Evolutionary conservation across 1,140 invertebrate species (phyloP), one percentile per base, ranked within the genome.

Genomic region (Idris sp.): DNA sequence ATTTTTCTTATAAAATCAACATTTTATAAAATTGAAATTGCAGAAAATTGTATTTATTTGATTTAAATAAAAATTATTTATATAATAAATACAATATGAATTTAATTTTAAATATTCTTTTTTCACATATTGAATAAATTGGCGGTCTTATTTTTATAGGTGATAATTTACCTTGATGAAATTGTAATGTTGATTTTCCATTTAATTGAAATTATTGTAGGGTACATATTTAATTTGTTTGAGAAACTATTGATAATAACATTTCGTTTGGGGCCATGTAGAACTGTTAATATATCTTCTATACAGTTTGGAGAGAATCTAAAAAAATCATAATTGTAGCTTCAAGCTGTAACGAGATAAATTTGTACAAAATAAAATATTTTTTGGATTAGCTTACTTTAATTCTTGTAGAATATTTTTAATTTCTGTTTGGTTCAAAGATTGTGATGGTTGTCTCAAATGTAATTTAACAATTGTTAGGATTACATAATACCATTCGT

Each of bases 141-240:
- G n/a, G n/a, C n/a, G n/a, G n/a, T n/a, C n/a, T n/a, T n/a, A n/a
- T 22, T 22, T 22, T 22, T 22, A 22, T 13, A 35, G 18, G 10
- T 16, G 10, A 22, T 40, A 22, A 30, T 16, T 35, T 41, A 87
- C 86, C 79, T 87, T 5, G 86, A 86, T 25, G 84, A 81, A 74
- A 87, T 83, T 31, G 77, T 80, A 18, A 87, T 81, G 67, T 87
- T 83, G 15, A 86, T 58, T 14, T 78, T 76, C 86, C 86, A 87
- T 61, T 81, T 82, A 33, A 84, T 85, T 0, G 78, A 79, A 49
- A 77, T 58, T 35, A 87, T 58, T 33, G 73, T 56, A 16, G 83
- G 79, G 61, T 80, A 77, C 56, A 82, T 80, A 8, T 80, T 77
- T 10, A 78, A 79, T 59, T 53, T 81, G n/a, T 83, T 74, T 51